A percentile compares a stretch with the other conserved stretches of the same genome.
These are phyloP conservation scores for Meteorus colon DNA, from an alignment of 2,888 invertebrate genomes.

Conservation along the genomic window DNA sequence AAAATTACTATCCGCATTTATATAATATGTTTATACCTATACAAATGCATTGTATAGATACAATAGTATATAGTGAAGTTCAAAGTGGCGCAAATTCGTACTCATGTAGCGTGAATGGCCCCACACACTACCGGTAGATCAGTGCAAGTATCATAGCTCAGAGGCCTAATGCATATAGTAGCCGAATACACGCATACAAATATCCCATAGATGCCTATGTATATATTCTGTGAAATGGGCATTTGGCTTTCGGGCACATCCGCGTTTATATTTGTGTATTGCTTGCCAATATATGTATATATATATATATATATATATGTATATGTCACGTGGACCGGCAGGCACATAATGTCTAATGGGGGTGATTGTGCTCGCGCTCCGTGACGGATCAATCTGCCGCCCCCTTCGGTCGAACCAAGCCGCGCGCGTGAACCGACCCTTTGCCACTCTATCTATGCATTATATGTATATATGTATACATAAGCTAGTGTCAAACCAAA, in stretches of 20 bases:
- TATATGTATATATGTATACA: slow-evolving; percentile 15
- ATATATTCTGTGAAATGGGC: slow-evolving; percentile 4
- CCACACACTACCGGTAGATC: slow-evolving; percentile 58
- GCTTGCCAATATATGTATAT: slow-evolving; percentile 43
- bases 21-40: neutral
- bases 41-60: neutral
- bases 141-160: slow-evolving; percentile 68
- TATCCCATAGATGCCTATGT: neutral
- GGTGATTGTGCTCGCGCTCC: slow-evolving; percentile 72
- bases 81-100: slow-evolving; percentile 52
- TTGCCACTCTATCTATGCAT: slow-evolving; percentile 32
- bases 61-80: slow-evolving; percentile 36
- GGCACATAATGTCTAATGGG: slow-evolving; percentile 73
- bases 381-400: slow-evolving; percentile 73
- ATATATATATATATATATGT: slow-evolving; percentile 48
- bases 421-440: slow-evolving; percentile 54
- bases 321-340: slow-evolving; percentile 59
- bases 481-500: slow-evolving; percentile 57
- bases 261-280: slow-evolving; percentile 17
- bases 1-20: no score
- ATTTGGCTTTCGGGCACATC: slow-evolving; percentile 32
- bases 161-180: slow-evolving; percentile 41
- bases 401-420: slow-evolving; percentile 61
- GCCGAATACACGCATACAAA: slow-evolving; percentile 24
- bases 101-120: slow-evolving; percentile 47